A percentile compares a stretch with the other conserved stretches of the same genome.
These are phyloP conservation scores for Girardia tigrina DNA, from an alignment of 2,888 invertebrate genomes.

Conservation along the genomic window DNA sequence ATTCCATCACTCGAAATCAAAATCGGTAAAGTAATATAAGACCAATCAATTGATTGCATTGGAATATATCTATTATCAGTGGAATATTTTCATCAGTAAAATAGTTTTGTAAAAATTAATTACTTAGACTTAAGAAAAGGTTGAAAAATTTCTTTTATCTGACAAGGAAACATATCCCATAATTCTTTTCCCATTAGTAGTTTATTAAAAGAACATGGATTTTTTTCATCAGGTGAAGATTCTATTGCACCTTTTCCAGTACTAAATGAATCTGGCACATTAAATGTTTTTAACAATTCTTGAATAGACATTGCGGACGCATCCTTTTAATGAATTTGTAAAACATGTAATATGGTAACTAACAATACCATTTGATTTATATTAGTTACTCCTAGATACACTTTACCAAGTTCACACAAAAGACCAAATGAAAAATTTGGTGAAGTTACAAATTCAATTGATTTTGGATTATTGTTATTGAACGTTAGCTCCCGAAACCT, in stretches of 20 bases:
- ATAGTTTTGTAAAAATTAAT: background rate
- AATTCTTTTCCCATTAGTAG: background rate
- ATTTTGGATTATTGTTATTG: background rate
- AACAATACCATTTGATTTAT: constrained; percentile 30
- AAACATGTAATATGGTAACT: background rate
- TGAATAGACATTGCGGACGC: constrained; percentile 27
- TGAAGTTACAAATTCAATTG: background rate
- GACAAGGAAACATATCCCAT: constrained; percentile 27
- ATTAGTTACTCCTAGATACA: constrained; percentile 20
- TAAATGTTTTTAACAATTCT: constrained; percentile 31
- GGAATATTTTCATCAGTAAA: background rate
- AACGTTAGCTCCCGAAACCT: background rate
- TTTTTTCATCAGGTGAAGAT: background rate
- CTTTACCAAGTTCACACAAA: constrained; percentile 29
- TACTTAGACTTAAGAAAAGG: constrained; percentile 25
- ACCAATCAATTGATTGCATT: constrained; percentile 28
- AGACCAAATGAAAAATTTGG: constrained; percentile 18
- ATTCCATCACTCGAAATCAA: constrained; percentile 27
- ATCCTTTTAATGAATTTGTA: background rate
- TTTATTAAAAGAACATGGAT: constrained; percentile 1
- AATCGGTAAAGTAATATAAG: constrained; percentile 31
- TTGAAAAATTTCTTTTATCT: constrained; percentile 27
- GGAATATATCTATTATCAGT: constrained; percentile 29
- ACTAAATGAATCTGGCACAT: background rate
- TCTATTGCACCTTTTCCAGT: background rate